phyloP scores from a whole-genome alignment of 2,888 invertebrate genomes.

The Leptopilina syphax region DNA sequence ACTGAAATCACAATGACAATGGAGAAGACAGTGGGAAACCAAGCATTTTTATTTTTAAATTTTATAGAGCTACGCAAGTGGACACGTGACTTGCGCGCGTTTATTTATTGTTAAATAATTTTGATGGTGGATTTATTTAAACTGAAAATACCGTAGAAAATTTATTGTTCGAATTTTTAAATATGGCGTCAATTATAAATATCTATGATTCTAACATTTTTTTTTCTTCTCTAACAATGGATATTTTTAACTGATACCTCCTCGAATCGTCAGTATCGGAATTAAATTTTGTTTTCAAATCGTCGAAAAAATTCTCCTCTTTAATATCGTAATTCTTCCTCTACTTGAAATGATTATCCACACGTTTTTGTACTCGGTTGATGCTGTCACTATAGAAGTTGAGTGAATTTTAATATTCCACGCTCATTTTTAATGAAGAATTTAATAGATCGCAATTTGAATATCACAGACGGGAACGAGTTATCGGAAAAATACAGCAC shows the following conservation, averaged over 20 bases:
- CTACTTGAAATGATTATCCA: too few species aligned
- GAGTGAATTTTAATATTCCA: constrained; percentile 29
- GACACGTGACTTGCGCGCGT: constrained; percentile 32
- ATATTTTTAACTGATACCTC: neutral
- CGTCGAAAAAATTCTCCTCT: too few species aligned
- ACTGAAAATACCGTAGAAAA: neutral
- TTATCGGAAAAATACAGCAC: constrained; percentile 19
- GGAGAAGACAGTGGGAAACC: constrained; percentile 37
- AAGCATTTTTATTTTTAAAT: constrained; percentile 58
- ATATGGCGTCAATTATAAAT: too few species aligned
- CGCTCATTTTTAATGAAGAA: constrained; percentile 2
- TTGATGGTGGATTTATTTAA: constrained; percentile 9
- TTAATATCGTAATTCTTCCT: too few species aligned
- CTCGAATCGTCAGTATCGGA: neutral
- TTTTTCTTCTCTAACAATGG: neutral
- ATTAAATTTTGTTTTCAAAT: neutral
- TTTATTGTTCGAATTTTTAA: too few species aligned
- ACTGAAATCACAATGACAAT: constrained; percentile 1
- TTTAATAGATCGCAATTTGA: constrained; percentile 23
- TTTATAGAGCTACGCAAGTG: constrained; percentile 46
- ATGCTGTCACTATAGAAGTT: neutral
- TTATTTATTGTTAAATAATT: constrained; percentile 32
- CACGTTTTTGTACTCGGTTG: too few species aligned
- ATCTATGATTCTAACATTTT: too few species aligned
- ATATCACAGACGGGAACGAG: neutral